Evolutionary conservation across 2,888 invertebrate species (phyloP), one percentile per base, ranked within the genome.

Genomic region (Trachelus troglodyta): DNA sequence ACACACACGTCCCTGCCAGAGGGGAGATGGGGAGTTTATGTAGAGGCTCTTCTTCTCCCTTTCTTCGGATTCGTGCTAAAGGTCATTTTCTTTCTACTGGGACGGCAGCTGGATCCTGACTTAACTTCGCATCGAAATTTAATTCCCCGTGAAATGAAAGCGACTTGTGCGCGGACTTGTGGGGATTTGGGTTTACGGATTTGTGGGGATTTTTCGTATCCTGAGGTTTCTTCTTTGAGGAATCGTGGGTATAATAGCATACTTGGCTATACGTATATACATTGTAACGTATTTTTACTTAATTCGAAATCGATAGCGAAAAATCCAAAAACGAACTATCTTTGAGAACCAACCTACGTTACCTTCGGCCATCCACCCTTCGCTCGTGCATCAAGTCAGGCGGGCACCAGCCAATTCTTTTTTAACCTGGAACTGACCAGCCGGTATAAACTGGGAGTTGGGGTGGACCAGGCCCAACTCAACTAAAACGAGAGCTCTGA

Each of bases 81-180:
- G 88, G 87, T 89, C 88, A 87, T 85, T 87, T 85, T 87, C 84
- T 82, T 84, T 83, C 83, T 69, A 79, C 83, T 84, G 81, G 85
- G 83, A 86, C 84, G 82, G 78, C 89, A 88, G 88, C 88, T 87
- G 88, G 56, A 15, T 82, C 83, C 83, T 79, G 89, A 88, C 87
- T 89, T 89, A 88, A 86, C 88, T 88, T 86, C 80, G 76, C 86
- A 88, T 89, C 88, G 86, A 82, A 82, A 89, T 87, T 89, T 89
- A 91, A 91, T 91, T 91, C 91, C 86, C 91, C 91, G 88, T 91
- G 90, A 91, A 91, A 91, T 90, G 90, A 90, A 88, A 84, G 75
- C 85, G 84, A 86, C 85, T 85, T 85, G 85, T 83, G 85, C 84
- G 83, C 82, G 83, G 83, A 88, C 88, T 88, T 85, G 88, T 84